Evolutionary conservation across 2,888 invertebrate species (phyloP), one percentile per base, ranked within the genome.

Genomic region (Plagodis dolabraria): DNA sequence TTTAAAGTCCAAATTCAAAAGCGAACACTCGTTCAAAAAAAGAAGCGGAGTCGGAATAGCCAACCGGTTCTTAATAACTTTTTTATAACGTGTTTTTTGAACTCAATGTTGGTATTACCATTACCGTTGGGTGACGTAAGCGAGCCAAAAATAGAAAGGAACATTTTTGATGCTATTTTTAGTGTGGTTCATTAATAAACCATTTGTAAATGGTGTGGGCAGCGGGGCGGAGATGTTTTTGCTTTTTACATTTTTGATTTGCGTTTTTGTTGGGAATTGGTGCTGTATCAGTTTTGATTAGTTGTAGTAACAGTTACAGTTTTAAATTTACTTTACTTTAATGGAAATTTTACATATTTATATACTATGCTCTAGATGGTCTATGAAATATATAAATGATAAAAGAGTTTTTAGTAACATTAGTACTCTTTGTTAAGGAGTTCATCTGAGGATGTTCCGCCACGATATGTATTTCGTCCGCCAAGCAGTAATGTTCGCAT

Each of bases 101-200:
- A 38, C 52, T 36, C 36, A 51, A 49, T 45, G 50, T 52, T 36
- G 50, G 47, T 60, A 53, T 49, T 63, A 70, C 72, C 70, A 53
- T 49, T 63, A 70, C 72, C 70, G 72, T 72, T 68, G 59, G 35
- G 33, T 70, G 69, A 70, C 72, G 70, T 68, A 72, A 72, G 48
- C 45, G 63, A 63, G 60, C 66, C 69, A 70, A 69, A 69, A 68
- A 68, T 70, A 69, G 69, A 68, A 64, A 69, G 67, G 63, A 63
- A 57, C 47, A 65, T 66, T 70, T 68, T 64, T 47, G 61, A 34
- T 44, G 61, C 65, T 72, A 72, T 70, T 70, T 72, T 70, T 72
- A 72, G 68, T 51, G 34, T 5, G 33, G 55, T 47, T 57, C 57
- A 65, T 69, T 67, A 65, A 63, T 60, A 58, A 58, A 56, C 43